Percentiles rank a stretch among this genome's conserved stretches.
Conservation (phyloP, 2,888 invertebrate species). For the Agrilus mali region DNA sequence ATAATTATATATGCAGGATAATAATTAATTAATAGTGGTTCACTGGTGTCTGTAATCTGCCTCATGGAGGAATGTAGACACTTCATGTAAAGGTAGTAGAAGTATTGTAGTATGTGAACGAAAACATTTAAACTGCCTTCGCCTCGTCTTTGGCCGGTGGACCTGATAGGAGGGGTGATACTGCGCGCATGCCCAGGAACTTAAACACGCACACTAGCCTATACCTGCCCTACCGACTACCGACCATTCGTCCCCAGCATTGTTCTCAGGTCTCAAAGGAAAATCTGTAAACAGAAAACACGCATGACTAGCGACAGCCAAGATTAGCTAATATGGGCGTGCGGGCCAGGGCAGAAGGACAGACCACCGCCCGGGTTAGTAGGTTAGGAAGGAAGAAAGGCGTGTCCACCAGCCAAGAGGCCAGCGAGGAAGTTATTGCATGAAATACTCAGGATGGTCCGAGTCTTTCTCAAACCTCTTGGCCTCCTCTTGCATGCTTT, state of each 20-base stretch:
- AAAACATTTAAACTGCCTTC: constrained; percentile 16
- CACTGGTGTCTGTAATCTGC: constrained; percentile 21
- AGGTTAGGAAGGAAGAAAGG: constrained; percentile 33
- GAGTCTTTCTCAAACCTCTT: constrained; percentile 97
- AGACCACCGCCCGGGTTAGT: constrained; percentile 38
- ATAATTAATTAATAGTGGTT: neutral
- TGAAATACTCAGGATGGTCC: constrained; percentile 93
- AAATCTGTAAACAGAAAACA: constrained; percentile 38
- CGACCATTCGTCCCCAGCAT: constrained; percentile 10
- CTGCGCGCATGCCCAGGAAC: constrained; percentile 21
- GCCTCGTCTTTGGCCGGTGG: constrained; percentile 33
- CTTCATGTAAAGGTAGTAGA: constrained; percentile 20
- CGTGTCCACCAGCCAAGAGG: constrained; percentile 36
- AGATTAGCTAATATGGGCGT: constrained; percentile 16
- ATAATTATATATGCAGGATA: too few species aligned
- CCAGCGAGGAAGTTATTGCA: constrained; percentile 63
- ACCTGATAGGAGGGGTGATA: constrained; percentile 20
- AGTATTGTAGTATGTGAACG: constrained; percentile 10
- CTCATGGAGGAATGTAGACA: constrained; percentile 28
- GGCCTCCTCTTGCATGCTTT: constrained; percentile 99
- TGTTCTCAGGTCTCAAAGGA: constrained; percentile 32
- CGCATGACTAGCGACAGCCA: constrained; percentile 30
- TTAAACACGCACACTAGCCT: constrained; percentile 19
- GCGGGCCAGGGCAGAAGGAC: constrained; percentile 28
- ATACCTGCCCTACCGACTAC: constrained; percentile 18